These are phyloP conservation scores for Epizoanthus stellaris DNA, from an alignment of 92 coral and sea anemone genomes.

Conservation along the genomic window DNA sequence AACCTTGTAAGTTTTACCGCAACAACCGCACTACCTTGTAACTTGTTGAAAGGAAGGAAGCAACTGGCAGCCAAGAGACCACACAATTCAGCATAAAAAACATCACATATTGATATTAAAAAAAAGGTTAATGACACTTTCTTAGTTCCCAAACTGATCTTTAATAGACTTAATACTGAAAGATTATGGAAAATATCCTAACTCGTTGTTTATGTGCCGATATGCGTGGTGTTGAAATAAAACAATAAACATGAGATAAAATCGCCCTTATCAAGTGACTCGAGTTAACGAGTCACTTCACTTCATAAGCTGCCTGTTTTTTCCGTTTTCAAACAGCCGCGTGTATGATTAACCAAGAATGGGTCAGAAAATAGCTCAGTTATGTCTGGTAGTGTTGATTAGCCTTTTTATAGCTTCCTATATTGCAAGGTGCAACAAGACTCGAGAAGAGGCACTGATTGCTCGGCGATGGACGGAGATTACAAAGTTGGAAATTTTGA, in stretches of 20 bases:
- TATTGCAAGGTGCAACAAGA: background rate
- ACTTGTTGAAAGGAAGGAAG: no score
- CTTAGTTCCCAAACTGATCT: no score
- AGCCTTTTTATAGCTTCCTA: background rate
- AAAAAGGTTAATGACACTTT: no score
- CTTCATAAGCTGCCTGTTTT: background rate
- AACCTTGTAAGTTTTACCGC: no score
- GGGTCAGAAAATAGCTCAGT: background rate
- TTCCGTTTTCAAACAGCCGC: background rate
- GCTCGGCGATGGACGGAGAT: background rate
- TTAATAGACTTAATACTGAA: background rate
- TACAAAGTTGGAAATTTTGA: background rate
- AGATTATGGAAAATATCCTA: background rate
- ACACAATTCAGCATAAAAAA: no score
- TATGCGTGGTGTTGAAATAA: conserved; percentile 13
- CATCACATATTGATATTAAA: no score
- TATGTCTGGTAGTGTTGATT: background rate
- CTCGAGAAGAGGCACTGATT: background rate
- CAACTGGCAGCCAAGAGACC: no score
- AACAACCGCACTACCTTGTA: no score
- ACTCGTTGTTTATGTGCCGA: background rate
- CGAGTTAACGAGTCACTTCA: background rate
- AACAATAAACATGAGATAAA: conserved; percentile 5
- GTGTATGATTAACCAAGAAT: background rate
- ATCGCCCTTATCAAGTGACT: conserved; percentile 9